Evolutionary conservation across 2,888 invertebrate species (phyloP).

Genomic region (Atherix ibis): DNA sequence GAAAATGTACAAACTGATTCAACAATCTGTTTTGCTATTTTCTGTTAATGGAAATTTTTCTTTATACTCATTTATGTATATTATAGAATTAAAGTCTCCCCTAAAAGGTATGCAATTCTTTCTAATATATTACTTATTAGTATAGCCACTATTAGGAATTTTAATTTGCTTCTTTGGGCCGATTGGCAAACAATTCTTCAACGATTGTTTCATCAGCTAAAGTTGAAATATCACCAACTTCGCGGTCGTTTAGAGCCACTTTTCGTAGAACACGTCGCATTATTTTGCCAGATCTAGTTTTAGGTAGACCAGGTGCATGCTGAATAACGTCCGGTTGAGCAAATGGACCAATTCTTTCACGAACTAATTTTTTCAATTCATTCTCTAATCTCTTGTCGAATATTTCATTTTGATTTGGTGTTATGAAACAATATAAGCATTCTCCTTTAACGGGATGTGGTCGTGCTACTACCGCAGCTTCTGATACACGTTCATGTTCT

Average conservation of each 20-base stretch:
- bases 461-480: constrained; percentile 91
- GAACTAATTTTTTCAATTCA: constrained; percentile 61
- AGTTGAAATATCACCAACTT: constrained; percentile 88
- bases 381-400: constrained; percentile 55
- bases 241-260: constrained; percentile 73
- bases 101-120: no score
- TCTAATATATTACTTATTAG: no score
- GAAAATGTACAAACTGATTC: no score
- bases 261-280: constrained; percentile 91
- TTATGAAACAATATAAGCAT: constrained; percentile 92
- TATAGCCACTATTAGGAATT: no score
- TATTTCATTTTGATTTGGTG: constrained; percentile 58
- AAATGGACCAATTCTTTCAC: constrained; percentile 87
- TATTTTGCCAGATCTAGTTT: constrained; percentile 95
- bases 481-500: constrained; percentile 66
- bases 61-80: no score
- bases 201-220: constrained; percentile 85
- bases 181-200: constrained; percentile 57
- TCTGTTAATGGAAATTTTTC: no score
- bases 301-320: constrained; percentile 84
- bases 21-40: no score
- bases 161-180: constrained; percentile 35
- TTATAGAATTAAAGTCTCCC: no score
- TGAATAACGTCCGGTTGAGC: constrained; percentile 92
- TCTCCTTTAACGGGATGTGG: constrained; percentile 94